Evolutionary conservation across 2,113 vertebrate species (phyloP), one percentile per base, ranked within the genome.

Genomic region (Furnarius figulus): DNA sequence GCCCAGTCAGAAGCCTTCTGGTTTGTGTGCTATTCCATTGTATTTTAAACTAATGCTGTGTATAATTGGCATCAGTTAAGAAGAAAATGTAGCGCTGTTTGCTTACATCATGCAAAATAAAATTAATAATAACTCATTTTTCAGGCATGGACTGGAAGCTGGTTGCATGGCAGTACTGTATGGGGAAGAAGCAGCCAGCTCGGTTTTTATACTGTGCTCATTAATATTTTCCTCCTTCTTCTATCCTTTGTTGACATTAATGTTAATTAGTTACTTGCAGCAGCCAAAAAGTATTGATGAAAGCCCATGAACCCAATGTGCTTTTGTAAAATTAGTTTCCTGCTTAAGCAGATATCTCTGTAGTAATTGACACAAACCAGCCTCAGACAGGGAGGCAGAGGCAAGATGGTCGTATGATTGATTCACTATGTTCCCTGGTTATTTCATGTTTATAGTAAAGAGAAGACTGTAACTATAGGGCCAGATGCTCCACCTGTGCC

Each of bases 201-300:
- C 72, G 22, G 59, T 55, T 92, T 80, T 77, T 87, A 55, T 47
- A n/a, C 67, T 55, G 44, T 2, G 4, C 65, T 93, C 0, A 0
- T 92, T 95, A 95, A 84, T 95, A 85, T 44, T 88, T 92, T 74
- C 68, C 78, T 89, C 47, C 22, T 86, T 5, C 52, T 81, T 4
- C 87, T 93, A 70, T 90, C 73, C 62, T 95, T 71, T 95, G 75
- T 72, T 96, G 93, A 95, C 88, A 33, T 82, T 91, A 94, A 89
- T 6, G 35, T 94, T 95, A 96, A 91, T 95, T 84, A 92, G 81
- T 95, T 88, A 76, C 84, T 96, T 50, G 84, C 88, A 92, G 81
- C 78, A 87, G 90, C 92, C 86, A 85, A 85, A 93, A 96, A 89
- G 74, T 95, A 93, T 94, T 90, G 94, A 95, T 76, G 87, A 79